These are phyloP conservation scores for Pogonocichla stellata DNA, from an alignment of 2,113 vertebrate species.

Conservation along the genomic window DNA sequence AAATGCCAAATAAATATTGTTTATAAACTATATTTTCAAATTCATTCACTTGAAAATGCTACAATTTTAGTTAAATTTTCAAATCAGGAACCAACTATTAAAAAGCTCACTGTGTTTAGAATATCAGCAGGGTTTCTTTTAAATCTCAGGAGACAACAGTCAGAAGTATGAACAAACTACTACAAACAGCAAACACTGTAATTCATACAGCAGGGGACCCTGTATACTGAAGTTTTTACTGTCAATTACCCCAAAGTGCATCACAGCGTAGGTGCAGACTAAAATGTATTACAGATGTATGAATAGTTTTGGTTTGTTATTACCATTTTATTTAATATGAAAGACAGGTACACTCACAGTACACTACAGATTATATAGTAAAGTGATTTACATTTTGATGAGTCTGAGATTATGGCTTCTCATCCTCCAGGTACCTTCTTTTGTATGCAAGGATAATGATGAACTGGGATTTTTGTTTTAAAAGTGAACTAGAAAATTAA, in stretches of 20 bases:
- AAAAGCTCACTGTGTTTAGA: neutral
- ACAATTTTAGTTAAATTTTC: neutral
- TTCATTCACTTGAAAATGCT: neutral
- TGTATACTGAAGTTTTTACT: constrained; percentile 8
- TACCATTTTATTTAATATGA: constrained; percentile 27
- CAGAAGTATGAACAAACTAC: constrained; percentile 25
- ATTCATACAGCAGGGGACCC: constrained; percentile 34
- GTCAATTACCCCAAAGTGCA: constrained; percentile 58
- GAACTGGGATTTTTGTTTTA: neutral
- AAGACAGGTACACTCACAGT: neutral
- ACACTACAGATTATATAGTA: neutral
- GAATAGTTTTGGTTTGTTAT: constrained; percentile 43
- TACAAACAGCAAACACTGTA: constrained; percentile 8
- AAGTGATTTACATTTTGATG: neutral
- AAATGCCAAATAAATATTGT: neutral
- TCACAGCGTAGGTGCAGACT: constrained; percentile 32
- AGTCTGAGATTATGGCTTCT: neutral
- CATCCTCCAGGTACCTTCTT: neutral
- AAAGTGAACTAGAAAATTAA: neutral
- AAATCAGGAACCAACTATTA: neutral
- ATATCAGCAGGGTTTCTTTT: constrained; percentile 28
- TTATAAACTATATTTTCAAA: constrained; percentile 6
- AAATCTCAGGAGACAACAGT: constrained; percentile 22
- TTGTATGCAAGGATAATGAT: neutral
- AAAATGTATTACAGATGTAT: constrained; percentile 44